Base-by-base conservation (phyloP, 2,888 invertebrate species). In the Drosophila pegasa region DNA sequence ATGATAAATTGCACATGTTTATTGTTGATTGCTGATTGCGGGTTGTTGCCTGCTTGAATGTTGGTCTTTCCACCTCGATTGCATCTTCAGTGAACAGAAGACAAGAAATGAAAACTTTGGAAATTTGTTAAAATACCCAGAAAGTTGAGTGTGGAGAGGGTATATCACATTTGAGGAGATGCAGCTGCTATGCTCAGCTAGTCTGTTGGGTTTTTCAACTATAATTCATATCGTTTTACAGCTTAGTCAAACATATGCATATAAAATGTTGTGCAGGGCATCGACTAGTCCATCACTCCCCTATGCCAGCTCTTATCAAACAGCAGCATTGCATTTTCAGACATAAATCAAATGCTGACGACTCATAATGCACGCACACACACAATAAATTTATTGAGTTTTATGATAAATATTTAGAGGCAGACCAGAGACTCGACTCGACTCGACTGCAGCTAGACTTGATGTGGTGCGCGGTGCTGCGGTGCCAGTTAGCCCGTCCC, bases 1-100 rank as follows among this genome's bases (percentile, higher is more conserved):
- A 81, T 85, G 82, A 85, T 82, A 82, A 82, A 82, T 82, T 86
- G 84, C 81, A 78, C 63, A 63, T 73, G 73, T 63, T 76, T 69
- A 51, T 76, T 60, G 52, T 60, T 56, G 61, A 50, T 75, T 60
- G 51, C 56, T 59, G 61, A 45, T 50, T 64, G 51, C 59, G 50
- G 43, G 51, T 52, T 64, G 55, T 51, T 60, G 31, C 16, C 14
- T 43, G 65, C 55, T 61, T 47, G 71, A 52, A 37, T 52, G 52
- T 57, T 73, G 65, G 59, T 45, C 69, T 79, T 79, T 67, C 67
- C 69, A 67, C 35, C 62, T 64, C 64, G 80, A 79, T 82, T 77
- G 77, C 86, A 85, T 76, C 78, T 75, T 65, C 57, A 40, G 62
- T 31, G 47, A 35, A 3, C 33, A 59, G 41, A 59, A 41, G 48